A percentile compares a stretch with the other conserved stretches of the same genome.
Conservation (phyloP, 2,113 vertebrate genomes). For the Ochotona princeps region DNA sequence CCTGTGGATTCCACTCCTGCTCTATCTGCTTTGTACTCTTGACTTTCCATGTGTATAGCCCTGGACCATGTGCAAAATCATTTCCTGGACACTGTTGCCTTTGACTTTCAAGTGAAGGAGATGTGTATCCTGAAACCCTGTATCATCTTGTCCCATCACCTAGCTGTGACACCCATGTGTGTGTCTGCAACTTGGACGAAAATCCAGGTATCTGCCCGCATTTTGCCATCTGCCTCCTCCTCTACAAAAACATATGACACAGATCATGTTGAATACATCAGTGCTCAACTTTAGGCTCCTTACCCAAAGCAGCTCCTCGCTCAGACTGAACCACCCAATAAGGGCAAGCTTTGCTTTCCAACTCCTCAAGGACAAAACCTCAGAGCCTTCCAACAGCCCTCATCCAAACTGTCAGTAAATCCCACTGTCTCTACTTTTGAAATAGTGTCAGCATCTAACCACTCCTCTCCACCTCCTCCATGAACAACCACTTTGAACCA, state of each 20-base stretch:
- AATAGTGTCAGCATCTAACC: background rate
- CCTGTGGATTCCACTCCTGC: background rate
- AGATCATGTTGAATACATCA: background rate
- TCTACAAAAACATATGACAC: background rate
- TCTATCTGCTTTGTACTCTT: background rate
- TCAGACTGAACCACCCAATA: background rate
- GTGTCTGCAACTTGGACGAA: background rate
- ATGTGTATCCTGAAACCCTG: background rate
- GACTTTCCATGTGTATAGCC: background rate
- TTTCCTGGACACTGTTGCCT: background rate
- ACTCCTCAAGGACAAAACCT: background rate
- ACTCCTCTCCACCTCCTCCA: background rate
- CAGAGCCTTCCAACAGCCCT: background rate
- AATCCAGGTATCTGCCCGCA: background rate
- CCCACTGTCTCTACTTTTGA: background rate
- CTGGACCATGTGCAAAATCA: background rate
- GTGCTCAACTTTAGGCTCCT: background rate
- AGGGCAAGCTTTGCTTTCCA: background rate
- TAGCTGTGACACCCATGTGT: background rate
- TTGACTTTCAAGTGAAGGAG: background rate
- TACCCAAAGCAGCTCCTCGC: background rate
- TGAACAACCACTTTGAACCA: background rate
- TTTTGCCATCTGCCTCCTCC: background rate
- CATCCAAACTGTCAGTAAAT: background rate
- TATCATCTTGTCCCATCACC: background rate